These are phyloP conservation scores for Megalopta genalis DNA, from an alignment of 1,140 invertebrate species.

Conservation along the genomic window DNA sequence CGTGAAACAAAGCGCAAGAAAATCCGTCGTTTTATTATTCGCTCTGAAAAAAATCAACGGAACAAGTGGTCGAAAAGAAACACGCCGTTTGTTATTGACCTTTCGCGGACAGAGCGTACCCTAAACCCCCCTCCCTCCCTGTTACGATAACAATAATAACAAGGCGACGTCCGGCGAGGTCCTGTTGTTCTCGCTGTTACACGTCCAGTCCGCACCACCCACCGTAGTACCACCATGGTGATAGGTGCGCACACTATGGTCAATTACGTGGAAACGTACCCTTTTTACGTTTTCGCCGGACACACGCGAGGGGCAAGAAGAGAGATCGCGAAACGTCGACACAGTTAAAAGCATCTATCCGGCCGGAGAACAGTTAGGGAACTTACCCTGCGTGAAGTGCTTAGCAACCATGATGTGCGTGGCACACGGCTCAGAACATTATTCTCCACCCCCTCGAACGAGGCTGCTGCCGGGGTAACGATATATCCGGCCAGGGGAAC, in stretches of 20 bases:
- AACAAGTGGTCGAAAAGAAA: neutral
- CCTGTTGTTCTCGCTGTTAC: neutral
- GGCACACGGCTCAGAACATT: constrained; percentile 57
- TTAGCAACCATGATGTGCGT: constrained; percentile 73
- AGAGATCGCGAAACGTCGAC: constrained; percentile 10
- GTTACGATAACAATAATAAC: neutral
- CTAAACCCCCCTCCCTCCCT: no score
- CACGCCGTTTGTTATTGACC: neutral
- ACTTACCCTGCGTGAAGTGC: constrained; percentile 76
- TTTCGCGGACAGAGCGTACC: neutral
- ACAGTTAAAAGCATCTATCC: neutral
- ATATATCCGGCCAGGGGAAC: constrained; percentile 51
- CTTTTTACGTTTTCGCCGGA: neutral
- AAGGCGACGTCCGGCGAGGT: neutral
- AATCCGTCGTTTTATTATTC: no score
- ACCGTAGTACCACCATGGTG: constrained; percentile 24
- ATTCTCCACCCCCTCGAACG: constrained; percentile 50
- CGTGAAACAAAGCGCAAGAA: no score
- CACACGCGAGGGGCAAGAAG: no score
- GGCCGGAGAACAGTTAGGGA: constrained; percentile 30
- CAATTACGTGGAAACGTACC: constrained; percentile 16
- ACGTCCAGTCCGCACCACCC: constrained; percentile 56
- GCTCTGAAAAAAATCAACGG: neutral
- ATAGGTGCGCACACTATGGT: constrained; percentile 12
- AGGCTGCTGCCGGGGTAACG: constrained; percentile 41